Evolutionary conservation across 2,888 invertebrate species (phyloP), one percentile per base, ranked within the genome.

Genomic region (Tenodera sinensis): DNA sequence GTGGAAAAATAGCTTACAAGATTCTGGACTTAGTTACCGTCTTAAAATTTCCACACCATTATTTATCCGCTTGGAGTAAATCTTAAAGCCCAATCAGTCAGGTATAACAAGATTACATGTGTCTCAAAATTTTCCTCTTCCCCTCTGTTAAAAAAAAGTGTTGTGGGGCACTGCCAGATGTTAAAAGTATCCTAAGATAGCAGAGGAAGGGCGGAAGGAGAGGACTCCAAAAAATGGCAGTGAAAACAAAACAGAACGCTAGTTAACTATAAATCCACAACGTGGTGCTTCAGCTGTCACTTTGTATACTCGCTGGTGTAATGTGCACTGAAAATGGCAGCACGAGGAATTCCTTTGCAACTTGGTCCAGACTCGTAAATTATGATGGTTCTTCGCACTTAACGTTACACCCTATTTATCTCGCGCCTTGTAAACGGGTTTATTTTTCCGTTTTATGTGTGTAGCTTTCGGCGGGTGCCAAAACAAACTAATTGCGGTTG

Each of bases 301-400:
- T 34, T 81, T 87, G 87, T 87, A n/a, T 87, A 83, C 87, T 82
- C 25, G 87, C 25, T 81, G 87, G 28, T 27, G 87, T 87, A 82
- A 83, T 42, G 82, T 83, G 9, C 15, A 81, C 42, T 87, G 27
- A 34, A 82, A 54, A 83, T 83, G 83, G 87, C 87, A 34, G 28
- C 28, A 71, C 27, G 87, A 87, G 87, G 87, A 87, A 87, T 87
- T 87, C 87, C 83, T 87, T 87, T 87, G 87, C 87, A 82, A 30
- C 82, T 34, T 87, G 30, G 82, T 83, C 87, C 87, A 87, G 87
- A 87, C 87, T 34, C 87, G 83, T 87, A 83, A 87, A 28, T 87
- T 54, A 87, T 82, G 83, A 83, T 15, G 34, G 82, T 34, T 82
- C 34, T 82, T 30, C 28, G 85, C 20, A 87, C 83, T 87, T 83